phyloP scores from a whole-genome alignment of 1,140 invertebrate species.

The Nylanderia fulva region DNA sequence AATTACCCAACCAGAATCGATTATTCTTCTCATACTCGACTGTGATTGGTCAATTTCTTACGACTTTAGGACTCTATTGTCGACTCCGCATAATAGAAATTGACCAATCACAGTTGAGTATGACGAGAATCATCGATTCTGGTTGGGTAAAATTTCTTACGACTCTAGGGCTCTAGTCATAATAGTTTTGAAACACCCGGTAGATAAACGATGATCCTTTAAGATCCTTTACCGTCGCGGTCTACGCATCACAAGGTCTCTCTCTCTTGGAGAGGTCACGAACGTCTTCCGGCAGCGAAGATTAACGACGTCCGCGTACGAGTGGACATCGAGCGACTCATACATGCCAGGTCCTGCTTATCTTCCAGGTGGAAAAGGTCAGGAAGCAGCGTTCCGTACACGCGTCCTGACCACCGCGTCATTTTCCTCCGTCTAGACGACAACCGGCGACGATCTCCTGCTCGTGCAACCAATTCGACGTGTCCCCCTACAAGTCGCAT shows the following conservation, averaged over 20 bases:
- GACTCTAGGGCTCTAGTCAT: too few relatives aligned
- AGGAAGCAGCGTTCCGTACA: conserved; percentile 39
- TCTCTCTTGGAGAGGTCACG: conserved; percentile 19
- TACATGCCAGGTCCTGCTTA: neutral
- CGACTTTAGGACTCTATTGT: too few relatives aligned
- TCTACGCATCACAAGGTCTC: conserved; percentile 21
- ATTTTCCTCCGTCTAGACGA: conserved; percentile 73
- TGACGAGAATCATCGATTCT: too few relatives aligned
- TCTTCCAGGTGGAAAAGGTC: conserved; percentile 56
- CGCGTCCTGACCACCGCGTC: conserved; percentile 56
- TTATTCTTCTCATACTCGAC: too few relatives aligned
- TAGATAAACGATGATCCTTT: conserved; percentile 45
- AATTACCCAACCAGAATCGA: too few relatives aligned
- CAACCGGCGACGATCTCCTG: conserved; percentile 73
- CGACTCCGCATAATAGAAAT: too few relatives aligned
- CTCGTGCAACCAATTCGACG: conserved; percentile 79
- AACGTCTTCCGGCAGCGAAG: conserved; percentile 48
- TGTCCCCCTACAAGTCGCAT: conserved; percentile 72
- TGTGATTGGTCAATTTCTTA: too few relatives aligned
- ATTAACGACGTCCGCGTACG: conserved; percentile 37
- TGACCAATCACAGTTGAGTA: too few relatives aligned
- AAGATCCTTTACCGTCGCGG: conserved; percentile 7
- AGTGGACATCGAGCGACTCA: neutral
- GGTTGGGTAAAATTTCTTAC: too few relatives aligned
- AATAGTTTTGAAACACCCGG: conserved; percentile 2